These are phyloP conservation scores for Rhombomys opimus DNA, from an alignment of 2,113 vertebrate genomes.

Conservation along the genomic window DNA sequence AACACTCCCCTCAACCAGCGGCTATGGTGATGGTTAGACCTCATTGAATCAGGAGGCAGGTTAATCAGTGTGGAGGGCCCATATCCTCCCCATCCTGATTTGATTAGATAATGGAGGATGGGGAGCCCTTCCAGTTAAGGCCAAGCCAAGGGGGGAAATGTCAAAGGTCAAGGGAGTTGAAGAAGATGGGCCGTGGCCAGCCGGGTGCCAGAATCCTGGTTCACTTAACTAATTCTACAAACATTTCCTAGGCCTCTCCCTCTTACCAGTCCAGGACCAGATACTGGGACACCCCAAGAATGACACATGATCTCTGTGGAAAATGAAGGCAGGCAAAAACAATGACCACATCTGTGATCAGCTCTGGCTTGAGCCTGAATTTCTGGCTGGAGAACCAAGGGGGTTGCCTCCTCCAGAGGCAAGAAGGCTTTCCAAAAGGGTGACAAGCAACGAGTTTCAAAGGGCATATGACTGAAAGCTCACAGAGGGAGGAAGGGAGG, in stretches of 20 bases:
- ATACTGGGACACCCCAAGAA: slow-evolving; percentile 56
- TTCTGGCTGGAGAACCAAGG: slow-evolving; percentile 26
- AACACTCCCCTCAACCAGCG: background rate
- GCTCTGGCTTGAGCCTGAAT: slow-evolving; percentile 40
- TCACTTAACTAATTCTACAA: slow-evolving; percentile 63
- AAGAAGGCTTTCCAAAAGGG: slow-evolving; percentile 55
- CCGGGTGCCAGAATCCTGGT: slow-evolving; percentile 1
- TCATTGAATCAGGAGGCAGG: background rate
- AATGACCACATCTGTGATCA: slow-evolving; percentile 47
- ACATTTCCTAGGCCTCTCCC: slow-evolving; percentile 59
- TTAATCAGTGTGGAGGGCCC: background rate
- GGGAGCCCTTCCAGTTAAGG: background rate
- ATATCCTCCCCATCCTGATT: background rate
- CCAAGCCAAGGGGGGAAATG: background rate
- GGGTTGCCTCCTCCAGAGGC: background rate
- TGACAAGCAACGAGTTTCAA: background rate
- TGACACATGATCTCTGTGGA: slow-evolving; percentile 53
- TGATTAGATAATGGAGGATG: background rate
- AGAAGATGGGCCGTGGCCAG: background rate
- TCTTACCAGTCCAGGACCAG: background rate
- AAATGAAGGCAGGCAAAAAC: slow-evolving; percentile 67
- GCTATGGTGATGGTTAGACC: background rate
- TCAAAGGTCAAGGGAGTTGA: background rate
- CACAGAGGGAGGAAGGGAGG: background rate
- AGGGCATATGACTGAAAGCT: background rate